These are phyloP conservation scores for Lucilia sericata DNA, from an alignment of 1,140 invertebrate genomes.

Conservation along the genomic window DNA sequence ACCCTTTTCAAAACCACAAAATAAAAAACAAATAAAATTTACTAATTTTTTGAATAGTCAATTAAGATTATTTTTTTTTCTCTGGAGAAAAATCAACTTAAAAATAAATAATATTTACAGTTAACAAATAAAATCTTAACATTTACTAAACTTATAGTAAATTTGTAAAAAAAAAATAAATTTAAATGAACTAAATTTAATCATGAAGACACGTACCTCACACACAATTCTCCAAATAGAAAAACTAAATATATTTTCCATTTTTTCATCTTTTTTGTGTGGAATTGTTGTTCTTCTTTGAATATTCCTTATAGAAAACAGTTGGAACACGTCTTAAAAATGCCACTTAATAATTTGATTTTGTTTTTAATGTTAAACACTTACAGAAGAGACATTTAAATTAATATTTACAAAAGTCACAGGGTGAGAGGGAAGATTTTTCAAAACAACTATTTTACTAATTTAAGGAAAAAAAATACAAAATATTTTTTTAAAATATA, in stretches of 20 bases:
- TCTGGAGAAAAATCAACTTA: conserved; percentile 24
- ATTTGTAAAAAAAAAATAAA: conserved; percentile 3
- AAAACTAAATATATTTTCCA: too few species aligned
- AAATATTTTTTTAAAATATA: not conserved
- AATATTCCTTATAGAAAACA: too few species aligned
- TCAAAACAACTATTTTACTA: not conserved
- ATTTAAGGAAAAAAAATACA: conserved; percentile 1
- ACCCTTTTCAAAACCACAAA: too few species aligned
- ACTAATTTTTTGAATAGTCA: not conserved
- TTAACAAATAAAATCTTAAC: conserved; percentile 39
- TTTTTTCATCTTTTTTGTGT: too few species aligned
- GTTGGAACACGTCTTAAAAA: not conserved
- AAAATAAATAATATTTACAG: conserved; percentile 22
- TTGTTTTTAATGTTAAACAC: not conserved
- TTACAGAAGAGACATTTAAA: conserved; percentile 18
- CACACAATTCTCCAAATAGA: not conserved
- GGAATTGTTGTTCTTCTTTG: too few species aligned
- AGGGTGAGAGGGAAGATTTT: not conserved
- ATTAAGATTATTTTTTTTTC: conserved; percentile 10
- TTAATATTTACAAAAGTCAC: conserved; percentile 33
- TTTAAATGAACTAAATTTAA: not conserved
- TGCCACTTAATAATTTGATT: not conserved
- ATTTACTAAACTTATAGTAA: conserved; percentile 35
- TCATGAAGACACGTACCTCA: not conserved
- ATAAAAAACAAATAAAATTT: too few species aligned